These are phyloP conservation scores for Triplophysa siluroides DNA, from an alignment of 2,113 vertebrate genomes.

Conservation along the genomic window DNA sequence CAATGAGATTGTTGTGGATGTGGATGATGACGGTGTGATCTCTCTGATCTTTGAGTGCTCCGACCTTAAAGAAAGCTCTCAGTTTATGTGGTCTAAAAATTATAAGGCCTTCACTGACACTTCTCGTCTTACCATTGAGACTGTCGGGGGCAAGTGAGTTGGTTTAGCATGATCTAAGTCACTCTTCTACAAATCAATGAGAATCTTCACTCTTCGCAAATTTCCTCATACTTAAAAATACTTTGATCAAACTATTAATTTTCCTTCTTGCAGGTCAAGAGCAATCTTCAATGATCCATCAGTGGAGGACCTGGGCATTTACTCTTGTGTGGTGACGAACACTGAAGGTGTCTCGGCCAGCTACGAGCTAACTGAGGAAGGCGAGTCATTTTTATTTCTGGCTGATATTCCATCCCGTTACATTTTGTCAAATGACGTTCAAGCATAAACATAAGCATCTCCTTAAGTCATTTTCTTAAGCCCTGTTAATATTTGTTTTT, in stretches of 20 bases:
- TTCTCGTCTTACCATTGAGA: conserved; percentile 81
- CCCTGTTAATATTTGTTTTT: too few relatives aligned
- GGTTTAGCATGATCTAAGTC: not conserved
- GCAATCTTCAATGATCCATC: conserved; percentile 88
- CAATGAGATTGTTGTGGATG: conserved; percentile 87
- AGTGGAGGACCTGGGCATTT: conserved; percentile 89
- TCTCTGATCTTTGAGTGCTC: conserved; percentile 95
- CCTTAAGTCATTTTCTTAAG: not conserved
- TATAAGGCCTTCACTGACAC: conserved; percentile 85
- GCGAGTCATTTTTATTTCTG: conserved; percentile 70
- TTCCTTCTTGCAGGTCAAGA: conserved; percentile 80
- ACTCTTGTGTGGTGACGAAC: conserved; percentile 90
- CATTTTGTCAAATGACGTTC: conserved; percentile 40
- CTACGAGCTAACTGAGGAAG: conserved; percentile 90
- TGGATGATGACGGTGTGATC: conserved; percentile 95
- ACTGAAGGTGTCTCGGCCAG: conserved; percentile 92
- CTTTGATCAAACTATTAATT: not conserved
- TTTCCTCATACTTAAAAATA: too few relatives aligned
- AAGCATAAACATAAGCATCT: conserved; percentile 15
- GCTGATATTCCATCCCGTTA: conserved; percentile 38
- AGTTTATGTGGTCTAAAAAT: conserved; percentile 96
- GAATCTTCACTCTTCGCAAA: not conserved
- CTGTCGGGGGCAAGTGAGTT: conserved; percentile 84
- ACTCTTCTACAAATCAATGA: not conserved
- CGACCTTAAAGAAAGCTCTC: conserved; percentile 83